Evolutionary conservation across 2,797 vertebrate species (phyloP).

Genomic region (Caiman crocodilus): DNA sequence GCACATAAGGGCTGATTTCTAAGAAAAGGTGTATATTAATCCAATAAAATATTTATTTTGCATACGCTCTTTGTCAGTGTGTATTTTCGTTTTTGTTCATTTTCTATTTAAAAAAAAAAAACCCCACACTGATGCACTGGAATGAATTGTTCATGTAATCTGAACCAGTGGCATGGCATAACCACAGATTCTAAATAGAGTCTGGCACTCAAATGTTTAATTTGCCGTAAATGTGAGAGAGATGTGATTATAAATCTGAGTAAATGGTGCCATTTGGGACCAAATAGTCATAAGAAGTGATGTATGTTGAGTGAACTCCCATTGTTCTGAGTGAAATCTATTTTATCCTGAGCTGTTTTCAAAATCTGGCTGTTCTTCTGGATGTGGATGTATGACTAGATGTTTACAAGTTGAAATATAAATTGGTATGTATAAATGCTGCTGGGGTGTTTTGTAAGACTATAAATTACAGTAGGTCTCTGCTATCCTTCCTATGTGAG

Average conservation of each 20-base stretch:
- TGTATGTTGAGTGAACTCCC: background rate
- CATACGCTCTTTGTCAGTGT: constrained; percentile 77
- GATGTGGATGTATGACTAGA: background rate
- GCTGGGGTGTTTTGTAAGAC: fast-evolving
- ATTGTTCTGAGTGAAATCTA: background rate
- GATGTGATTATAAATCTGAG: background rate
- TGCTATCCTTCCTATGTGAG: constrained; percentile 2
- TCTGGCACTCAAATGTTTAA: background rate
- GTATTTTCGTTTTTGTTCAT: constrained; percentile 10
- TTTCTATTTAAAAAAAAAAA: background rate
- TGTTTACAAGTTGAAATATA: background rate
- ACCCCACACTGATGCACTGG: background rate
- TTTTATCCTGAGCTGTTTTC: background rate
- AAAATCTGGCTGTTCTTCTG: background rate
- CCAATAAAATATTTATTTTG: constrained; percentile 99
- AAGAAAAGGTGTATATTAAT: constrained; percentile 80
- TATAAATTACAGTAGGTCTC: background rate
- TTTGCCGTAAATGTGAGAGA: background rate
- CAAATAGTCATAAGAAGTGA: background rate
- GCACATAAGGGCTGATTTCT: constrained; percentile 89
- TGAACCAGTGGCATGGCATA: background rate
- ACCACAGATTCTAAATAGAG: background rate
- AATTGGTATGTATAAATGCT: background rate
- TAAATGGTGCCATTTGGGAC: background rate
- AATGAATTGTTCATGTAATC: background rate